Conservation (phyloP, 2,797 vertebrate genomes). For the Tamandua tetradactyla region DNA sequence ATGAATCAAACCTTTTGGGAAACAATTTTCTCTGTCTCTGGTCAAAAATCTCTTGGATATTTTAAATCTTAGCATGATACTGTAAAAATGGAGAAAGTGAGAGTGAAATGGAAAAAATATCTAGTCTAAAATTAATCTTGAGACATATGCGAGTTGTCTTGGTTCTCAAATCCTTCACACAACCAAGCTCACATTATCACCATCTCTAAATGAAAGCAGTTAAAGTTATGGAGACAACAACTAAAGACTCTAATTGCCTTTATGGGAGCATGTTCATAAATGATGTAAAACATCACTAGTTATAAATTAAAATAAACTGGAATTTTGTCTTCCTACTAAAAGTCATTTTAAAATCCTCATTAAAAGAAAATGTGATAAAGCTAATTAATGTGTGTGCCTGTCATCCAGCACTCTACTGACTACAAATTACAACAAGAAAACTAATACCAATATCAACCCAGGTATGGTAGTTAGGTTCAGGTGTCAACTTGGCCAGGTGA, state of each 20-base stretch:
- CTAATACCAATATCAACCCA: background rate
- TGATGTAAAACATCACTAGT: background rate
- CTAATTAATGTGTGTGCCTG: background rate
- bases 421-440: slow-evolving; percentile 10
- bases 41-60: slow-evolving; percentile 56
- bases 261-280: background rate
- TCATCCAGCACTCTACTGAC: background rate
- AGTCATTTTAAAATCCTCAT: background rate
- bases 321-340: background rate
- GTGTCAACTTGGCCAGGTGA: no score
- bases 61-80: slow-evolving; percentile 66
- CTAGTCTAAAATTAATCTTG: slow-evolving; percentile 51
- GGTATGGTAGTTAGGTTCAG: no score
- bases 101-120: slow-evolving; percentile 43
- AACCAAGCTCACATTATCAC: background rate
- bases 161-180: slow-evolving; percentile 46
- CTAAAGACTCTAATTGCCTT: background rate
- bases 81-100: slow-evolving; percentile 58
- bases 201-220: slow-evolving; percentile 50
- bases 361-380: background rate
- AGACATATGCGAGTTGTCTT: slow-evolving; percentile 40
- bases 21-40: slow-evolving; percentile 47
- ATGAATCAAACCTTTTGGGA: slow-evolving; percentile 52
- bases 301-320: background rate
- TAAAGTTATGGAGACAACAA: background rate